Evolutionary conservation across 2,113 vertebrate species (phyloP).

Genomic region (Leptobrachium leishanense): DNA sequence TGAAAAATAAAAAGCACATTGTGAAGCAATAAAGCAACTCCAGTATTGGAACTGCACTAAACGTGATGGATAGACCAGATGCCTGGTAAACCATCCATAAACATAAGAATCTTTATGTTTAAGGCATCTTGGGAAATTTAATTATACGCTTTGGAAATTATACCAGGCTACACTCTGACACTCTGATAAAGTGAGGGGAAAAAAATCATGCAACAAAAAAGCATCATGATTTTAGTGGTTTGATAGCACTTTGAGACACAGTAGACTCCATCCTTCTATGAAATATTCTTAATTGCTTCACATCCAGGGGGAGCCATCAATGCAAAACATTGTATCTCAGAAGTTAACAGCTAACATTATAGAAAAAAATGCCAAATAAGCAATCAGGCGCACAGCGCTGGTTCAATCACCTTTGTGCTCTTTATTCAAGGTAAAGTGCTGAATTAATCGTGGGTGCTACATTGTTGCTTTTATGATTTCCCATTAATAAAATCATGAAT

Average conservation of each 20-base stretch:
- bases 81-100: slow-evolving; percentile 45
- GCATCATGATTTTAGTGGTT: slow-evolving; percentile 32
- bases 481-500: no score
- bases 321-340: slow-evolving; percentile 21
- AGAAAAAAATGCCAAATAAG: slow-evolving; percentile 38
- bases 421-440: background rate
- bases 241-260: slow-evolving; percentile 41
- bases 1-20: slow-evolving; percentile 49
- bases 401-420: no score
- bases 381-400: slow-evolving; percentile 1
- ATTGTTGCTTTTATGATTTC: background rate
- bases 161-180: slow-evolving; percentile 39
- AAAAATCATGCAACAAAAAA: slow-evolving; percentile 23
- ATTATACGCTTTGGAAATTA: slow-evolving; percentile 42
- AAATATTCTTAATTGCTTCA: slow-evolving; percentile 46
- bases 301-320: slow-evolving; percentile 38
- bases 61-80: slow-evolving; percentile 49
- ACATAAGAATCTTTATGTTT: slow-evolving; percentile 46
- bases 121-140: slow-evolving; percentile 42
- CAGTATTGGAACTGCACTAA: slow-evolving; percentile 43
- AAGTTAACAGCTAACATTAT: slow-evolving; percentile 43
- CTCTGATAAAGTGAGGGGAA: slow-evolving; percentile 24
- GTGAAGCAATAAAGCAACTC: slow-evolving; percentile 38
- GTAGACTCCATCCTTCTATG: slow-evolving; percentile 29
- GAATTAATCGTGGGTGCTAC: background rate